Conservation (phyloP, 2,888 invertebrate genomes). For the Emmelina monodactyla region DNA sequence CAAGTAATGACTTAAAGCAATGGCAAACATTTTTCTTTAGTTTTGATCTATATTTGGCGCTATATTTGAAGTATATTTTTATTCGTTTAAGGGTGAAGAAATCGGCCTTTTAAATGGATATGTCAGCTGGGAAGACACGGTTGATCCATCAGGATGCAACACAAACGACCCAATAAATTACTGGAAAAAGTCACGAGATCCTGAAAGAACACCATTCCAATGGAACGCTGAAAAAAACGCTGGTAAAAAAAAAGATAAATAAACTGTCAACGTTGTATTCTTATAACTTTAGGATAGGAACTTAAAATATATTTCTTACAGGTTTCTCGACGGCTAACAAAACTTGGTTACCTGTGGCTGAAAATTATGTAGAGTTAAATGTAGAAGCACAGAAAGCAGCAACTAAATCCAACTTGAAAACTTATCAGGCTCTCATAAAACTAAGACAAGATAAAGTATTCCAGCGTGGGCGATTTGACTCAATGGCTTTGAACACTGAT, state of each 20-base stretch:
- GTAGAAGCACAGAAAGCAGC: conserved; percentile 57
- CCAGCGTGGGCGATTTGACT: conserved; percentile 57
- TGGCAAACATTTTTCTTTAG: not conserved
- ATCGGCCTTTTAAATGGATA: conserved; percentile 73
- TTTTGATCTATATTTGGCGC: not conserved
- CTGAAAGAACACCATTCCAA: conserved; percentile 82
- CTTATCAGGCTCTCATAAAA: conserved; percentile 65
- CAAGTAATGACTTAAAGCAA: too few relatives aligned
- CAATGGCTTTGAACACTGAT: conserved; percentile 58
- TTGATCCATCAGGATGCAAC: conserved; percentile 66
- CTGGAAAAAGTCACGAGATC: conserved; percentile 70
- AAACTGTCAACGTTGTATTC: too few relatives aligned
- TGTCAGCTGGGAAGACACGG: conserved; percentile 67
- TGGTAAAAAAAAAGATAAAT: too few relatives aligned
- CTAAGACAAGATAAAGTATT: conserved; percentile 63
- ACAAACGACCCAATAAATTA: conserved; percentile 68
- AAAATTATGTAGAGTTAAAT: conserved; percentile 67
- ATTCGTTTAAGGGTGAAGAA: conserved; percentile 71
- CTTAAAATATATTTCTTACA: conserved; percentile 15
- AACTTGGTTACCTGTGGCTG: conserved; percentile 75
- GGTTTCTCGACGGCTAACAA: conserved; percentile 67
- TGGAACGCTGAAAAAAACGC: conserved; percentile 72
- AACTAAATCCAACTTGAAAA: conserved; percentile 64
- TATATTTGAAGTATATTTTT: not conserved
- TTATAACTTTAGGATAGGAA: not conserved